Evolutionary conservation across 1,140 invertebrate species (phyloP).

Genomic region (Battus philenor): DNA sequence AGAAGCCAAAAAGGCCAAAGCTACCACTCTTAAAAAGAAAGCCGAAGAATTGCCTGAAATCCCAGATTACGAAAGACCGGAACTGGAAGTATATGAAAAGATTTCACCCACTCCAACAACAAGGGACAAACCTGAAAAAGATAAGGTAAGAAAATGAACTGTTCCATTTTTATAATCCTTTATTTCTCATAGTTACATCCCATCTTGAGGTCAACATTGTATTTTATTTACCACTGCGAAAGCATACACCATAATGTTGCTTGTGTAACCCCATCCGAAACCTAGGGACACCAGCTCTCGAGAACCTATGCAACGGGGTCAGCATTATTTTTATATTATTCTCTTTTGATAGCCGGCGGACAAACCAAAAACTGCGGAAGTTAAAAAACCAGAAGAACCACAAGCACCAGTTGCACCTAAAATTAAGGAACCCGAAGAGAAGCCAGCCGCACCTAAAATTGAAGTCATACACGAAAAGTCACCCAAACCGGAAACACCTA

Average conservation of each 20-base stretch:
- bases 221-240: no score
- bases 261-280: no score
- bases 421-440: conserved; percentile 81
- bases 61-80: conserved; percentile 80
- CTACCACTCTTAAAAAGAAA: conserved; percentile 60
- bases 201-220: no score
- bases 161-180: not conserved
- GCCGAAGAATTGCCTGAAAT: conserved; percentile 85
- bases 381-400: conserved; percentile 79
- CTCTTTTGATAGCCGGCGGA: conserved; percentile 41
- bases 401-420: conserved; percentile 72
- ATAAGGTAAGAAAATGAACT: conserved; percentile 28
- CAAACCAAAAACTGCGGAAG: conserved; percentile 80
- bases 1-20: conserved; percentile 64
- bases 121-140: conserved; percentile 64
- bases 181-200: no score
- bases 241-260: not conserved
- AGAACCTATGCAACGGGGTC: no score
- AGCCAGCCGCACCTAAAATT: conserved; percentile 87
- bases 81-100: conserved; percentile 78
- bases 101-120: conserved; percentile 51
- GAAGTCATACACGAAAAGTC: conserved; percentile 88
- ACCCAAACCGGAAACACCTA: conserved; percentile 78
- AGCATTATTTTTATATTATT: conserved; percentile 7
- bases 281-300: no score